These are phyloP conservation scores for Heliconius cydno DNA, from an alignment of 2,888 invertebrate species.

Conservation along the genomic window DNA sequence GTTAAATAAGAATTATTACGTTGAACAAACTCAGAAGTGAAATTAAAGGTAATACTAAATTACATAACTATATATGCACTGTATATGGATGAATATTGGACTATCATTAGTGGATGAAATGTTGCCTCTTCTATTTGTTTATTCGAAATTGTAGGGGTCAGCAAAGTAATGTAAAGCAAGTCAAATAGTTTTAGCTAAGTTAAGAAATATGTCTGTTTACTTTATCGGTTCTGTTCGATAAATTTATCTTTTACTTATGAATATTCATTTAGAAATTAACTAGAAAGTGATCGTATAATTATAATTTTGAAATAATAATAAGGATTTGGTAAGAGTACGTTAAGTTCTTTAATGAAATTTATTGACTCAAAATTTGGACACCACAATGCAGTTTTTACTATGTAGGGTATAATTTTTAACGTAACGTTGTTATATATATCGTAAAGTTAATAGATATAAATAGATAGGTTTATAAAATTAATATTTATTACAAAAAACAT, in stretches of 20 bases:
- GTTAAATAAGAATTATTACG: too few relatives aligned
- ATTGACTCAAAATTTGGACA: too few relatives aligned
- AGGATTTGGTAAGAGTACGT: not conserved
- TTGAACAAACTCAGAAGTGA: not conserved
- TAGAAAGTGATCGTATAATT: not conserved
- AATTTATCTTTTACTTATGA: constrained; percentile 16
- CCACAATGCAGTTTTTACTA: too few relatives aligned
- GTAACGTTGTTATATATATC: too few relatives aligned
- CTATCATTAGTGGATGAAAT: constrained; percentile 14
- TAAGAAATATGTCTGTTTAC: constrained; percentile 21
- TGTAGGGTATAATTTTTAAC: too few relatives aligned
- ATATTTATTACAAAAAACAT: too few relatives aligned
- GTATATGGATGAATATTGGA: not conserved
- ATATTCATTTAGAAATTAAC: not conserved
- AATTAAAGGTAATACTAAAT: not conserved
- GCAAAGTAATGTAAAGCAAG: not conserved
- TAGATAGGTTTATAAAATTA: too few relatives aligned
- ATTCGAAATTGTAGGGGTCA: constrained; percentile 13
- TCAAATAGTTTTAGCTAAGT: constrained; percentile 16
- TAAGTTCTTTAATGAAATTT: too few relatives aligned
- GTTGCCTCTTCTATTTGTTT: constrained; percentile 8
- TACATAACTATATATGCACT: not conserved
- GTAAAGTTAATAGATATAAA: too few relatives aligned
- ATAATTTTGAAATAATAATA: not conserved
- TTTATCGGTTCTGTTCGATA: constrained; percentile 13